phyloP scores from a whole-genome alignment of 1,140 invertebrate species.

The Cotesia chilonis region DNA sequence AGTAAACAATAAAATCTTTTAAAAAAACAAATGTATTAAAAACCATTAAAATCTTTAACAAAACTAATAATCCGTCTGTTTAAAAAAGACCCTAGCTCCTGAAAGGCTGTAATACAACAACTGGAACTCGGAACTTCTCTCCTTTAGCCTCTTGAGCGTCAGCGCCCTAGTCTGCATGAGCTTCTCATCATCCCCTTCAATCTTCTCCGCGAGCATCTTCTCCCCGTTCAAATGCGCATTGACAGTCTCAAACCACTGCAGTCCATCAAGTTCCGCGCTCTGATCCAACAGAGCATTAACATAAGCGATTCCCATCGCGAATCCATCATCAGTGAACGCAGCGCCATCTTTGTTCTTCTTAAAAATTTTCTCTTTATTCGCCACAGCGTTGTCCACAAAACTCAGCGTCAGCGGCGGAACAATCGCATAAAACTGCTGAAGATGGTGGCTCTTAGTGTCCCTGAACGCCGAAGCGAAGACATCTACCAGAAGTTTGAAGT shows the following conservation, averaged over 20 bases:
- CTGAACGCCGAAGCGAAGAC: conserved; percentile 91
- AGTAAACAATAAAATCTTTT: conserved; percentile 7
- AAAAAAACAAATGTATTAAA: conserved; percentile 29
- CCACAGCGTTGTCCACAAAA: conserved; percentile 92
- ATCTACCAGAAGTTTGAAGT: conserved; percentile 93
- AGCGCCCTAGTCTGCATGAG: conserved; percentile 92
- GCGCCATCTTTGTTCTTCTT: conserved; percentile 87
- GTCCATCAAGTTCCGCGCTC: conserved; percentile 84
- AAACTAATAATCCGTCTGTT: conserved; percentile 59
- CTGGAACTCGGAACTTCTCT: conserved; percentile 89
- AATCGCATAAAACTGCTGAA: conserved; percentile 94
- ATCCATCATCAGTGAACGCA: conserved; percentile 97
- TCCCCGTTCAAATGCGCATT: conserved; percentile 73
- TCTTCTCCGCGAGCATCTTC: conserved; percentile 51
- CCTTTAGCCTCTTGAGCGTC: conserved; percentile 86
- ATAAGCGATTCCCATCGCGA: conserved; percentile 90
- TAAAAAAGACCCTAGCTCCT: conserved; percentile 94
- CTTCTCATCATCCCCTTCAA: conserved; percentile 77
- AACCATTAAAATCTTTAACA: conserved; percentile 15
- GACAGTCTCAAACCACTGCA: conserved; percentile 96
- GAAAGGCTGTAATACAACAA: conserved; percentile 90
- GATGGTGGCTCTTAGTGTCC: conserved; percentile 87
- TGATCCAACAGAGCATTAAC: conserved; percentile 77
- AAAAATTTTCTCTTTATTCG: conserved; percentile 91
- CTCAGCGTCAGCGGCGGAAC: conserved; percentile 94